Evolutionary conservation across 1,140 invertebrate species (phyloP).

Genomic region (Drosophila prosaltans): DNA sequence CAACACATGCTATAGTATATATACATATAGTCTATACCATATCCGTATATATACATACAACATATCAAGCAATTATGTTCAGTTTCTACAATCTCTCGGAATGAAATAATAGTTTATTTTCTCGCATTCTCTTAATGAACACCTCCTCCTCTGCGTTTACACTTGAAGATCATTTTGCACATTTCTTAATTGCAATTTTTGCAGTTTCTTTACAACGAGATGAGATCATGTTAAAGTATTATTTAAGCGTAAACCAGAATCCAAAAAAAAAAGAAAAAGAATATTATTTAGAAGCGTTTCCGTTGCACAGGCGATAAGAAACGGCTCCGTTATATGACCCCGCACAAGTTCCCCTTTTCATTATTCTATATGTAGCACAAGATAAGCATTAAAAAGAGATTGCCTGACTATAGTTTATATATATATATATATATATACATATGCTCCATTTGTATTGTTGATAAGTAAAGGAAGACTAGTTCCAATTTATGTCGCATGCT

Average conservation of each 20-base stretch:
- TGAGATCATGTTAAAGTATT: conserved; percentile 49
- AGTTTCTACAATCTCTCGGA: conserved; percentile 27
- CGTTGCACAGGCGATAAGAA: conserved; percentile 69
- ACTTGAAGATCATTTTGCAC: background rate
- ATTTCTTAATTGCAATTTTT: conserved; percentile 6
- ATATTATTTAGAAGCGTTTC: conserved; percentile 34
- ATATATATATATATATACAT: conserved; percentile 1
- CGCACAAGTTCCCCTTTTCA: conserved; percentile 49
- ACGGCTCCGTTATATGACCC: conserved; percentile 31
- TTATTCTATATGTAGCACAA: conserved; percentile 36
- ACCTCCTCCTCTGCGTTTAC: background rate
- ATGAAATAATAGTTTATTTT: conserved; percentile 31
- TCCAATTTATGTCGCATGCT: conserved; percentile 53
- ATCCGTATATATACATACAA: background rate
- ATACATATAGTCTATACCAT: background rate
- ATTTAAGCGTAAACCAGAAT: conserved; percentile 11
- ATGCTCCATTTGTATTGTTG: background rate
- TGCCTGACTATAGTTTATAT: conserved; percentile 8
- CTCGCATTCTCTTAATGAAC: conserved; percentile 15
- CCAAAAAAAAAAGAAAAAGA: background rate
- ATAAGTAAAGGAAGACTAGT: conserved; percentile 13
- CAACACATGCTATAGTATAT: background rate
- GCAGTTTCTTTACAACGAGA: conserved; percentile 11
- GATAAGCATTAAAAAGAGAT: conserved; percentile 6
- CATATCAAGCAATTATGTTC: background rate